These are phyloP conservation scores for Cirrhinus molitorella DNA, from an alignment of 2,797 vertebrate genomes.

Conservation along the genomic window DNA sequence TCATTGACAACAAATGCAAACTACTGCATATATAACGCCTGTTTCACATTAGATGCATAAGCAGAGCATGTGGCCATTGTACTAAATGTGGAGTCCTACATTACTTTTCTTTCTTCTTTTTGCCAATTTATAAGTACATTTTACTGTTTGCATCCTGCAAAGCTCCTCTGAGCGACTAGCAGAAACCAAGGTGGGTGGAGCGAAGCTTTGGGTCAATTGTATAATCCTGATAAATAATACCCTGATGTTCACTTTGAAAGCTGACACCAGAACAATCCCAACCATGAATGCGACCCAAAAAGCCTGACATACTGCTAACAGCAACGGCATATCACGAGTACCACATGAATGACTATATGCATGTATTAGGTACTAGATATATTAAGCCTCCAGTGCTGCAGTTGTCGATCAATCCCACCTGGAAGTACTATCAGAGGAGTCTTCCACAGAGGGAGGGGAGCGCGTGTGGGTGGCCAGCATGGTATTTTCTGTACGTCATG, in stretches of 20 bases:
- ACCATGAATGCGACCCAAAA: conserved; percentile 1
- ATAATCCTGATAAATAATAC: conserved; percentile 20
- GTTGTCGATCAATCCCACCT: conserved; percentile 54
- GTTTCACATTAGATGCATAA: neutral
- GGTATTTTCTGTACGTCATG: conserved; percentile 72
- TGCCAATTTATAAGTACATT: neutral
- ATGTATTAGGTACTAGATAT: conserved; percentile 49
- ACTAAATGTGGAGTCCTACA: neutral
- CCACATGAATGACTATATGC: neutral
- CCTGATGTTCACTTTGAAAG: neutral
- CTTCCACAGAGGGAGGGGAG: conserved; percentile 41
- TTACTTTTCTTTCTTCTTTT: neutral
- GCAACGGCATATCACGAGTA: conserved; percentile 26
- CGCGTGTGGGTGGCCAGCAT: conserved; percentile 57
- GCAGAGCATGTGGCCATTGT: neutral
- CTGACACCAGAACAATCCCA: conserved; percentile 29
- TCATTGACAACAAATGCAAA: neutral
- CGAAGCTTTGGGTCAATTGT: neutral
- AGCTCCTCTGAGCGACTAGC: neutral
- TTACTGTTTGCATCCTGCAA: neutral
- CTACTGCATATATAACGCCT: neutral
- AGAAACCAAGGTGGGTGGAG: neutral
- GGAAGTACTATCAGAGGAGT: conserved; percentile 51
- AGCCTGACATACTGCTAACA: conserved; percentile 5
- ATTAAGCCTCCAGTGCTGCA: conserved; percentile 19